Evolutionary conservation across 2,797 vertebrate species (phyloP).

Genomic region (Pterois miles): DNA sequence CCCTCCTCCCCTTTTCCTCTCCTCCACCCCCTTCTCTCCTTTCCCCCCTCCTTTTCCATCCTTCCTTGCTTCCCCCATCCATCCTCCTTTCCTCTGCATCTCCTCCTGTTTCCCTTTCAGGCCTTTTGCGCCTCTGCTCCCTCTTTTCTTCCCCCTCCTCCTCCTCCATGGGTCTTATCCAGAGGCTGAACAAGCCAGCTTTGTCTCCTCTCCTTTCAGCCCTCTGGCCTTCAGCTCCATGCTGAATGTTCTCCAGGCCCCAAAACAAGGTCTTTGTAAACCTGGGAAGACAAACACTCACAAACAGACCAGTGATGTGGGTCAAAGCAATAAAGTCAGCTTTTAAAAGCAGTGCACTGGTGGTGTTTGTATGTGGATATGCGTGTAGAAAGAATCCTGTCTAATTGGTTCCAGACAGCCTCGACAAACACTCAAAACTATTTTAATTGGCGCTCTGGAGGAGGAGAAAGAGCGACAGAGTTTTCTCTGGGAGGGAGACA

Average conservation of each 20-base stretch:
- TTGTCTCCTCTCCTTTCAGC: slow-evolving; percentile 73
- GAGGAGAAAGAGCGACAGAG: not conserved
- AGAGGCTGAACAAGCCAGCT: slow-evolving; percentile 64
- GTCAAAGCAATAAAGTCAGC: slow-evolving; percentile 31
- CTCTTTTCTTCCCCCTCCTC: slow-evolving; percentile 3
- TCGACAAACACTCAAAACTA: slow-evolving; percentile 23
- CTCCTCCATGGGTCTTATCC: slow-evolving; percentile 15
- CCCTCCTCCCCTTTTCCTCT: slow-evolving; percentile 19
- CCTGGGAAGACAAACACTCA: slow-evolving; percentile 13
- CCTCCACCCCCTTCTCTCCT: not conserved
- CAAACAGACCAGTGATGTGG: not conserved
- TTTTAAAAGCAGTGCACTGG: not conserved
- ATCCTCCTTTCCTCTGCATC: not conserved
- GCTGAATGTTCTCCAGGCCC: slow-evolving; percentile 34
- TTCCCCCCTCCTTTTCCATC: slow-evolving; percentile 36
- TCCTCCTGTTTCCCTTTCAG: slow-evolving; percentile 10
- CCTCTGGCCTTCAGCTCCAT: slow-evolving; percentile 30
- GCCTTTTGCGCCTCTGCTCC: not conserved
- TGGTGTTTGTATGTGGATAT: not conserved
- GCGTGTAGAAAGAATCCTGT: slow-evolving; percentile 19
- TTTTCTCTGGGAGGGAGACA: not conserved
- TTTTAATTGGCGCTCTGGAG: slow-evolving; percentile 30
- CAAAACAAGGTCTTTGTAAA: slow-evolving; percentile 30
- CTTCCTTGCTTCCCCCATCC: not conserved
- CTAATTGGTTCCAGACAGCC: slow-evolving; percentile 72